Evolutionary conservation across 2,888 invertebrate genomes (phyloP).

Genomic region (Disparrhopalites patrizii): DNA sequence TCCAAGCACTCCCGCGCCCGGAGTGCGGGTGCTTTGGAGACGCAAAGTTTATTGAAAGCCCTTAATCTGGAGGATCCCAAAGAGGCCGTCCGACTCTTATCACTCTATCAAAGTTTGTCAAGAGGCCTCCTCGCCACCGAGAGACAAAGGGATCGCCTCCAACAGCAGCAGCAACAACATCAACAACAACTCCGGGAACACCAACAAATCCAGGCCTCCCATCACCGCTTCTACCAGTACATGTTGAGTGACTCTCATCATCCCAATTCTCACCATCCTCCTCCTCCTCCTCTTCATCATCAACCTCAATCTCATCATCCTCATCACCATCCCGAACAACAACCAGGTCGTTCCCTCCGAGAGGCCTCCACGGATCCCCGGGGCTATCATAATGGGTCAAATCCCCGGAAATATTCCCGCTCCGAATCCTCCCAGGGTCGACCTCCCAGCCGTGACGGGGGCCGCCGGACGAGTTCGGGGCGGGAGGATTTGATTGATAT

Average conservation of each 20-base stretch:
- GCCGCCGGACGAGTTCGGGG: conserved; percentile 34
- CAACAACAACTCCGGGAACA: conserved; percentile 18
- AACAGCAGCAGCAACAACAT: conserved; percentile 26
- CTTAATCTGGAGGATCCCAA: conserved; percentile 36
- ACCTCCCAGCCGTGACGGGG: neutral
- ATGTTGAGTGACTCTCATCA: conserved; percentile 14
- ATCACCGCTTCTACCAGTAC: conserved; percentile 22
- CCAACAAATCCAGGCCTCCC: conserved; percentile 15
- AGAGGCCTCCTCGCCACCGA: conserved; percentile 39
- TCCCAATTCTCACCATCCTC: no score
- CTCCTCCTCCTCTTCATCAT: no score
- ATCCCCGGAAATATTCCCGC: conserved; percentile 19
- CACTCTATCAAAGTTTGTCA: conserved; percentile 45
- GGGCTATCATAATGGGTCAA: neutral
- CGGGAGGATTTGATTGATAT: conserved; percentile 25
- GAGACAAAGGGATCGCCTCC: conserved; percentile 23
- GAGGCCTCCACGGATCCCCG: conserved; percentile 6
- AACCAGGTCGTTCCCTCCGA: neutral
- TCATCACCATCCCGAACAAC: no score
- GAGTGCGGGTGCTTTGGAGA: conserved; percentile 47
- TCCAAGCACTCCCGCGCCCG: conserved; percentile 47
- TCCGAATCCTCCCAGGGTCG: conserved; percentile 1
- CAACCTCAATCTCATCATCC: no score
- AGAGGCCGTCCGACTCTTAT: conserved; percentile 46
- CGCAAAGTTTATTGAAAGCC: conserved; percentile 39